A percentile compares a stretch with the other conserved stretches of the same genome.
Conservation (phyloP, 2,888 invertebrate genomes). For the Aleiodes leptofemur region DNA sequence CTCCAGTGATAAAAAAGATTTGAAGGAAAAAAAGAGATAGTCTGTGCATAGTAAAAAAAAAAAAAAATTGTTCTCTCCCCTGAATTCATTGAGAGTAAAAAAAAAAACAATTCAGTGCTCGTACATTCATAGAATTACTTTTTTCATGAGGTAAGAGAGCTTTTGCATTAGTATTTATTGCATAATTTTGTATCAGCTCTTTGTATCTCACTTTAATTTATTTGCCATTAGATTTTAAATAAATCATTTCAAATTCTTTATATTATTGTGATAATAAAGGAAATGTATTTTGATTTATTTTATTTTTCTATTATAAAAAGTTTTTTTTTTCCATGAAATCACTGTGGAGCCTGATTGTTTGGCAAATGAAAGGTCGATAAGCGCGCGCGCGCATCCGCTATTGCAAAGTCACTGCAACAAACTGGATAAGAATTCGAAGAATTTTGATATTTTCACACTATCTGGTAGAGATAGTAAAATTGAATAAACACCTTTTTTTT, state of each 20-base stretch:
- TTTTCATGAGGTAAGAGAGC: constrained; percentile 24
- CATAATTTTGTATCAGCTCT: constrained; percentile 1
- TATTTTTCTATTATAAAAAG: constrained; percentile 1
- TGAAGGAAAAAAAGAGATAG: background rate
- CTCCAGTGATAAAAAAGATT: background rate
- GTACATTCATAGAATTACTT: constrained; percentile 5
- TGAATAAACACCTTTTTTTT: no score
- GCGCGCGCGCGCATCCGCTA: constrained; percentile 65
- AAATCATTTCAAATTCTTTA: background rate
- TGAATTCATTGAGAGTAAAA: constrained; percentile 13
- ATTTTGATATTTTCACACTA: background rate
- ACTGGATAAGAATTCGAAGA: constrained; percentile 4
- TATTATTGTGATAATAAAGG: background rate
- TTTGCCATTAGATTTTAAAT: background rate
- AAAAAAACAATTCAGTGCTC: background rate
- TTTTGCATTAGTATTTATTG: constrained; percentile 10
- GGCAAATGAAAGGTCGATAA: constrained; percentile 64
- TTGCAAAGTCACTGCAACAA: background rate
- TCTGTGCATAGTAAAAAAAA: background rate
- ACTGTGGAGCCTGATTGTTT: constrained; percentile 44
- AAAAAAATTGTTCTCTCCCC: background rate
- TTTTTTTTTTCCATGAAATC: constrained; percentile 13
- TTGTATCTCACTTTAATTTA: background rate
- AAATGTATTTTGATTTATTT: background rate
- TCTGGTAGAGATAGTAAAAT: no score